Conservation (phyloP, 37 sponge, comb jelly and placozoan genomes). For the Spongilla lacustris region DNA sequence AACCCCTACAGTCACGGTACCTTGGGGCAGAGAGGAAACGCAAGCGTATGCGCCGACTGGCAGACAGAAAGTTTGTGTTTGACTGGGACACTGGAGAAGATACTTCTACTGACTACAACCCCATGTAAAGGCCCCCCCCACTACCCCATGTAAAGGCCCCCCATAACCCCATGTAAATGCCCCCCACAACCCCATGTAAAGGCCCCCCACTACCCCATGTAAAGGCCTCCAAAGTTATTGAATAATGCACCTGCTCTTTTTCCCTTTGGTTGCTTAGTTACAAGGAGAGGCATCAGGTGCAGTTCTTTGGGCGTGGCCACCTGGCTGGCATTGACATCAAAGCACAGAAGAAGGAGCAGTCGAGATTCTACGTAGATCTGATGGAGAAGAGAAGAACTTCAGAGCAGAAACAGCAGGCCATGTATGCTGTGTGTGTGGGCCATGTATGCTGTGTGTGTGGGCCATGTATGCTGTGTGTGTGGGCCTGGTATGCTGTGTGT, state of each 20-base stretch:
- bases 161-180: no score
- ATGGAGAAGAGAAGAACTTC: conserved; percentile 87
- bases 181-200: no score
- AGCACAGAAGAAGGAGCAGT: conserved; percentile 93
- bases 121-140: conserved; percentile 54
- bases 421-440: conserved; percentile 25
- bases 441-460: neutral
- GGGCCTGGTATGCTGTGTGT: neutral
- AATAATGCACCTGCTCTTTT: no score
- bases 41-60: conserved; percentile 74
- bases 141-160: neutral
- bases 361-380: conserved; percentile 89
- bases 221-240: no score
- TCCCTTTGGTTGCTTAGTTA: conserved; percentile 51
- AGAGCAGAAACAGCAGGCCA: conserved; percentile 85
- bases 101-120: conserved; percentile 92
- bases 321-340: conserved; percentile 97
- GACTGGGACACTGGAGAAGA: conserved; percentile 96
- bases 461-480: neutral
- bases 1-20: conserved; percentile 12
- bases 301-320: conserved; percentile 96
- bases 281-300: conserved; percentile 86
- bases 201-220: no score
- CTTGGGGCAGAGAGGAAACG: conserved; percentile 71
- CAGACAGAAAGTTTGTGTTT: conserved; percentile 98